Percentiles rank a stretch among this genome's conserved stretches.
Evolutionary conservation across 2,888 invertebrate species (phyloP).

Genomic region (Asteroscopus sphinx): DNA sequence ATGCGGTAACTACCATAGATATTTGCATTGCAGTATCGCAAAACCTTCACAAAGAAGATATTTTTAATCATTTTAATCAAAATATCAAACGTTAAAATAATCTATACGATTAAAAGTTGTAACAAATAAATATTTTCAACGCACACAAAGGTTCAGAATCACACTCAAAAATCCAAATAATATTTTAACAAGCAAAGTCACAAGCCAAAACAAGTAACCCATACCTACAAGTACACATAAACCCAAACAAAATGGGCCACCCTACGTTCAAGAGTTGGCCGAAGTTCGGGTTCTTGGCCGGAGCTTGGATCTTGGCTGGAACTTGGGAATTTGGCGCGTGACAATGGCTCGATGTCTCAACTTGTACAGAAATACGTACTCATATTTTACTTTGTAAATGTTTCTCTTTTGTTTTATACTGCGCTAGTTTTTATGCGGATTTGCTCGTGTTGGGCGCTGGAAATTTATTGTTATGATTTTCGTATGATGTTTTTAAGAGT

Average conservation of each 20-base stretch:
- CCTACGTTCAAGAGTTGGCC: too few species aligned
- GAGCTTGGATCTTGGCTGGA: conserved; percentile 53
- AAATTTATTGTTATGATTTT: conserved; percentile 24
- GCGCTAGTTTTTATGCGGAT: conserved; percentile 30
- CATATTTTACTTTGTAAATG: conserved; percentile 57
- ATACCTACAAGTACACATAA: conserved; percentile 14
- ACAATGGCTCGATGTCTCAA: conserved; percentile 54
- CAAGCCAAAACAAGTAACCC: not conserved
- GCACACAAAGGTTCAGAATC: too few species aligned
- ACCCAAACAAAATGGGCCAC: conserved; percentile 32
- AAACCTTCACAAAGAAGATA: too few species aligned
- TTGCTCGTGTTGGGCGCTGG: not conserved
- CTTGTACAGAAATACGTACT: conserved; percentile 32
- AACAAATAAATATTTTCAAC: too few species aligned
- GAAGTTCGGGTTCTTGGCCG: conserved; percentile 46
- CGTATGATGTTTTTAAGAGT: conserved; percentile 1
- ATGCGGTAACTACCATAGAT: too few species aligned
- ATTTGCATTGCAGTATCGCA: too few species aligned
- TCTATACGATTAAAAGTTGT: too few species aligned
- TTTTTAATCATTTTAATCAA: too few species aligned
- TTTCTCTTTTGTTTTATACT: conserved; percentile 48
- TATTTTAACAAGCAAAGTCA: not conserved
- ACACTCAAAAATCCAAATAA: too few species aligned
- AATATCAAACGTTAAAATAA: too few species aligned
- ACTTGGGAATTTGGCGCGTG: conserved; percentile 69